Conservation (phyloP, 2,113 vertebrate species). For the Oophaga pumilio region DNA sequence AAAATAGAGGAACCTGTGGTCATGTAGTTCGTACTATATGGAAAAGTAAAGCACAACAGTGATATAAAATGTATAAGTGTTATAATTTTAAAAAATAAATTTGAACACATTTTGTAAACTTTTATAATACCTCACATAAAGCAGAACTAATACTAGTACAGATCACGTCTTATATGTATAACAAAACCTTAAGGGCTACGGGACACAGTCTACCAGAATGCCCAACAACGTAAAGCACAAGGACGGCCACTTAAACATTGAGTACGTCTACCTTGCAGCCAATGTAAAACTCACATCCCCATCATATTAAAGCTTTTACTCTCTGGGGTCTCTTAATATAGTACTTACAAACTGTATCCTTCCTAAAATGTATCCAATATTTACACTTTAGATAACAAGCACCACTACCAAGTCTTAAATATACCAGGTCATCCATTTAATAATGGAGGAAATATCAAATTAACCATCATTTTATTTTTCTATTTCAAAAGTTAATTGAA, state of each 20-base stretch:
- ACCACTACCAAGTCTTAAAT: background rate
- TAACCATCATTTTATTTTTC: too few species aligned
- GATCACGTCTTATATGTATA: background rate
- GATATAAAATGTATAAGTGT: constrained; percentile 14
- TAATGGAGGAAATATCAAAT: too few species aligned
- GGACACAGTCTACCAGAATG: background rate
- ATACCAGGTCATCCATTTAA: background rate
- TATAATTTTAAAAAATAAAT: constrained; percentile 8
- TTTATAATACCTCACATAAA: background rate
- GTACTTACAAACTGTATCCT: background rate
- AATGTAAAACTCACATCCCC: background rate
- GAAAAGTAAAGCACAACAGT: constrained; percentile 26
- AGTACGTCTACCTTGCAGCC: background rate
- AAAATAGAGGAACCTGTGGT: background rate
- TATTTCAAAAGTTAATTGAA: too few species aligned
- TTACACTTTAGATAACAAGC: background rate
- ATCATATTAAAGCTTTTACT: background rate
- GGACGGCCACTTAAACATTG: background rate
- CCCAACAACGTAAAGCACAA: background rate
- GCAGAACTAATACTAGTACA: background rate
- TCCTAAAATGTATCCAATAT: background rate
- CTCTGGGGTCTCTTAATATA: background rate
- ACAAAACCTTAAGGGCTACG: constrained; percentile 6
- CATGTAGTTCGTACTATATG: background rate
- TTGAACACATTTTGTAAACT: constrained; percentile 22